These are phyloP conservation scores for Clavelina lepadiformis DNA, from an alignment of 23 tunicate species.

Conservation along the genomic window DNA sequence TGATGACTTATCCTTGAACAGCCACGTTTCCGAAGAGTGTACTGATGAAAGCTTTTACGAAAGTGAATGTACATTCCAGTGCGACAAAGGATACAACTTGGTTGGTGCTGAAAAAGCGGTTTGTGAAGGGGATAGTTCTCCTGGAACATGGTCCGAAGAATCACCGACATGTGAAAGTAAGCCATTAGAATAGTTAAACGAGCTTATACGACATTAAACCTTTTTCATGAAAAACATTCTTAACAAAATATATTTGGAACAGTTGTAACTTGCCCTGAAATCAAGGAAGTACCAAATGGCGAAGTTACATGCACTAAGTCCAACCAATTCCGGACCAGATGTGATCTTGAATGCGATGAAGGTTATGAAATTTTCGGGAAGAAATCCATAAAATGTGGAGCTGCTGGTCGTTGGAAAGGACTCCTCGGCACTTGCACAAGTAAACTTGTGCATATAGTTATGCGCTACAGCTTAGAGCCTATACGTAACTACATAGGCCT, in stretches of 20 bases:
- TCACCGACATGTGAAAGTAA: conserved; percentile 54
- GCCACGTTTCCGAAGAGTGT: conserved; percentile 59
- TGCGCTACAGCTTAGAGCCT: too few relatives aligned
- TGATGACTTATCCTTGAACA: conserved; percentile 17
- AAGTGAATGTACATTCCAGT: conserved; percentile 58
- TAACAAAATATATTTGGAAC: not conserved
- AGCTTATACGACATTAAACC: too few relatives aligned
- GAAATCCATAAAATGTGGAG: conserved; percentile 47
- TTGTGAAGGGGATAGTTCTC: conserved; percentile 51
- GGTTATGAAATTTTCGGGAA: conserved; percentile 53
- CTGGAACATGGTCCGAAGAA: conserved; percentile 58
- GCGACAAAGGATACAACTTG: conserved; percentile 63
- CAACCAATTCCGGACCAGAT: conserved; percentile 42
- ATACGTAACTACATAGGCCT: too few relatives aligned
- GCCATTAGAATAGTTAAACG: conserved; percentile 8
- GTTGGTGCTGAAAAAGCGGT: conserved; percentile 25
- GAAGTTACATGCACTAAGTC: conserved; percentile 40
- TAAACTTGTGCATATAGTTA: conserved; percentile 9
- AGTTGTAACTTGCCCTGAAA: conserved; percentile 57
- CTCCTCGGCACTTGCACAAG: conserved; percentile 34
- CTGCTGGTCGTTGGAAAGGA: conserved; percentile 39
- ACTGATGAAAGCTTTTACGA: conserved; percentile 52
- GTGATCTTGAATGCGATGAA: conserved; percentile 48
- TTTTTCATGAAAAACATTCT: not conserved
- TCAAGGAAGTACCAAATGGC: conserved; percentile 44